Percentiles rank a stretch among this genome's conserved stretches.
Conservation (phyloP, 2,797 vertebrate species). For the Chromobotia macracanthus region DNA sequence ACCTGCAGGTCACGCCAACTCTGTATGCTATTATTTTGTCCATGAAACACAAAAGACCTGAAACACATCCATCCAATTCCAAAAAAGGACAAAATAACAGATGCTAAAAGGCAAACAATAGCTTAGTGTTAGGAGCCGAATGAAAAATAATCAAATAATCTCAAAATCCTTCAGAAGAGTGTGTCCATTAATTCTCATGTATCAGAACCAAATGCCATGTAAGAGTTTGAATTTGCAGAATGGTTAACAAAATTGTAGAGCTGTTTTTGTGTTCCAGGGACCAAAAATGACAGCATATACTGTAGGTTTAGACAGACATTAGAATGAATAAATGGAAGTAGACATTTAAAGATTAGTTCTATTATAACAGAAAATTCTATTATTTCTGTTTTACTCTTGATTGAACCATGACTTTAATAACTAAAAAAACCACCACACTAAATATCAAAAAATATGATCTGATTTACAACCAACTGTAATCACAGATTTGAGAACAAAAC, state of each 20-base stretch:
- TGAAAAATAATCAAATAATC: no score
- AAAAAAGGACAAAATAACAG: no score
- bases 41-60: background rate
- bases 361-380: background rate
- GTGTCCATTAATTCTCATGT: no score
- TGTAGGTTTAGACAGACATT: background rate
- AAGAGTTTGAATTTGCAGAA: no score
- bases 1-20: no score
- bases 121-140: no score
- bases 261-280: background rate
- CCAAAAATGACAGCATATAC: background rate
- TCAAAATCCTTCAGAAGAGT: no score
- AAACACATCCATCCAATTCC: background rate
- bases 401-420: background rate
- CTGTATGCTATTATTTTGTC: background rate
- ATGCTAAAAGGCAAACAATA: no score
- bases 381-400: background rate
- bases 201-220: no score
- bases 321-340: background rate
- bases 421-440: background rate
- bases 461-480: conserved; percentile 9
- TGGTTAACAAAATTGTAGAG: no score
- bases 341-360: background rate
- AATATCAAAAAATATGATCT: conserved; percentile 19
- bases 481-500: background rate